A percentile compares a stretch with the other conserved stretches of the same genome.
phyloP scores from a whole-genome alignment of 1,140 invertebrate species.

The Scaptodrosophila lebanonensis region DNA sequence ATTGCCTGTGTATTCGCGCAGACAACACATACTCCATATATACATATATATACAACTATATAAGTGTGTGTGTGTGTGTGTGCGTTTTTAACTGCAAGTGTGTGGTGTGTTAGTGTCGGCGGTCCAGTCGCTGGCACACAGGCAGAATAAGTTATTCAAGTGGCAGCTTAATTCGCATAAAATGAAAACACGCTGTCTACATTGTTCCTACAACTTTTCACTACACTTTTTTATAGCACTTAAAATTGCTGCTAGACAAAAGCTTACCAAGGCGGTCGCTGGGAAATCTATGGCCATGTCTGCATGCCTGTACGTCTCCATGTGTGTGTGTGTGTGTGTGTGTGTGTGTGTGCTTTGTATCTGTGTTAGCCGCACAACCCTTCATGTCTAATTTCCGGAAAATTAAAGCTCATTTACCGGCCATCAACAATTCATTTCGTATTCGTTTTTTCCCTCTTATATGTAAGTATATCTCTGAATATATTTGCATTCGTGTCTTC shows the following conservation, averaged over 20 bases:
- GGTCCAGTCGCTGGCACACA: constrained; percentile 47
- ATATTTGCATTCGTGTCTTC: too few relatives aligned
- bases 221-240: constrained; percentile 74
- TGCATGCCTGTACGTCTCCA: background rate
- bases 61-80: constrained; percentile 25
- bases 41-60: constrained; percentile 2
- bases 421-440: too few relatives aligned
- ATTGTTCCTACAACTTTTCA: constrained; percentile 76
- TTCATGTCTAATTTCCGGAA: background rate
- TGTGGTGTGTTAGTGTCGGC: constrained; percentile 36
- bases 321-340: background rate
- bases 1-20: constrained; percentile 12
- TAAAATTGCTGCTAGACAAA: constrained; percentile 75
- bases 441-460: too few relatives aligned
- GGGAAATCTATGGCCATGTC: constrained; percentile 46
- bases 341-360: background rate
- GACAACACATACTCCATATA: constrained; percentile 10
- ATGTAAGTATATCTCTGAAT: too few relatives aligned
- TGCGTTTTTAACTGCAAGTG: constrained; percentile 38
- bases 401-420: background rate
- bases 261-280: constrained; percentile 54
- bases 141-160: constrained; percentile 72
- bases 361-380: background rate
- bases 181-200: constrained; percentile 77
- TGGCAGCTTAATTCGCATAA: constrained; percentile 77